Conservation (phyloP, 2,113 vertebrate species). For the Heterotilapia buettikoferi region DNA sequence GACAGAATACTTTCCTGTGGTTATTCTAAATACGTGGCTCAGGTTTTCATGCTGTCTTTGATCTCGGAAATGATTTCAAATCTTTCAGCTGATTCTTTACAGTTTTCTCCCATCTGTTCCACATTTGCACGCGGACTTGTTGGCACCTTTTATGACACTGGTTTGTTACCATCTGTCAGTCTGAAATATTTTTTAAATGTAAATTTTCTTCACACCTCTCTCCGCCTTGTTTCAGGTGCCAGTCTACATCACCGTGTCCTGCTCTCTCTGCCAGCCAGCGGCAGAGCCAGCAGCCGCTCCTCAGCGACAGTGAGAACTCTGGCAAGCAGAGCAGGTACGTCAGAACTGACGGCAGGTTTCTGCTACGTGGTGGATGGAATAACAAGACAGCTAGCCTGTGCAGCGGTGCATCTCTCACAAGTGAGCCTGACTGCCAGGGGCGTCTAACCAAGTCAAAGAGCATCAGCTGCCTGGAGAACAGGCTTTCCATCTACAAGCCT, state of each 20-base stretch:
- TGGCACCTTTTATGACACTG: background rate
- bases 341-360: conserved; percentile 72
- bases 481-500: conserved; percentile 78
- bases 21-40: conserved; percentile 49
- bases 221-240: conserved; percentile 81
- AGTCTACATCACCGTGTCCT: conserved; percentile 83
- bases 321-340: conserved; percentile 69
- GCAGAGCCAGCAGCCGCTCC: conserved; percentile 72
- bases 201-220: conserved; percentile 3
- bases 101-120: conserved; percentile 29
- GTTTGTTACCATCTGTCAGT: background rate
- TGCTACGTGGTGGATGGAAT: conserved; percentile 75
- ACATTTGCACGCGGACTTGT: background rate
- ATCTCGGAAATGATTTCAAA: conserved; percentile 38
- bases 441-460: conserved; percentile 80
- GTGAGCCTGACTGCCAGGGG: conserved; percentile 63
- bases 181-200: background rate
- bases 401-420: conserved; percentile 62
- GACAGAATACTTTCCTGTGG: conserved; percentile 60
- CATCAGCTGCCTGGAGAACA: conserved; percentile 84
- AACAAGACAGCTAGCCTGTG: conserved; percentile 58
- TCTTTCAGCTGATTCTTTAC: conserved; percentile 29
- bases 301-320: conserved; percentile 81
- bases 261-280: conserved; percentile 76
- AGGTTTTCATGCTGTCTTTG: conserved; percentile 47